phyloP scores from a whole-genome alignment of 2,113 vertebrate species.

The Rhynchomys soricoides region DNA sequence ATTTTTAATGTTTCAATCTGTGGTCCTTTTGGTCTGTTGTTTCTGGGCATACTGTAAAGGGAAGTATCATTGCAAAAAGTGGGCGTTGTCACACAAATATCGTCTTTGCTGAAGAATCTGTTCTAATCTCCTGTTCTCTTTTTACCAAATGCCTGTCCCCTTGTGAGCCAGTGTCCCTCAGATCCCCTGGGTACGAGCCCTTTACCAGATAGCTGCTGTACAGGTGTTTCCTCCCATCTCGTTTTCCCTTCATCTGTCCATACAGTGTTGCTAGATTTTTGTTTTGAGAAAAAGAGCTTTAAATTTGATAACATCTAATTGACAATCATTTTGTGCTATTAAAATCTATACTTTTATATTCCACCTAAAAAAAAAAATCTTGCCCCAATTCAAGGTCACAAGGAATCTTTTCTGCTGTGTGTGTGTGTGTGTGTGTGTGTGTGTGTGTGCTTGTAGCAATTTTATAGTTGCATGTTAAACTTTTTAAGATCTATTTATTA shows the following conservation, averaged over 20 bases:
- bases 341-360: background rate
- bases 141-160: background rate
- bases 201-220: background rate
- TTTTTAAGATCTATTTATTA: background rate
- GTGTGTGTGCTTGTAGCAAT: background rate
- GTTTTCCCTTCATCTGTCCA: background rate
- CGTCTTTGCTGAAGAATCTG: background rate
- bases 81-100: background rate
- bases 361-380: background rate
- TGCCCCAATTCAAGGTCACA: background rate
- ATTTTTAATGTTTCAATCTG: background rate
- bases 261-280: background rate
- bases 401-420: background rate
- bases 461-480: background rate
- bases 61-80: background rate
- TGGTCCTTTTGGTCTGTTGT: background rate
- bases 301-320: background rate
- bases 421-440: background rate
- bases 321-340: background rate
- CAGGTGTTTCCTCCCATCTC: conserved; percentile 5
- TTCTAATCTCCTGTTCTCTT: background rate
- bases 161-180: background rate
- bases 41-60: background rate
- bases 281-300: conserved; percentile 26
- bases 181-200: background rate